Percentiles rank a stretch among this genome's conserved stretches.
Evolutionary conservation across 2,113 vertebrate species (phyloP).

Genomic region (Connochaetes taurinus): DNA sequence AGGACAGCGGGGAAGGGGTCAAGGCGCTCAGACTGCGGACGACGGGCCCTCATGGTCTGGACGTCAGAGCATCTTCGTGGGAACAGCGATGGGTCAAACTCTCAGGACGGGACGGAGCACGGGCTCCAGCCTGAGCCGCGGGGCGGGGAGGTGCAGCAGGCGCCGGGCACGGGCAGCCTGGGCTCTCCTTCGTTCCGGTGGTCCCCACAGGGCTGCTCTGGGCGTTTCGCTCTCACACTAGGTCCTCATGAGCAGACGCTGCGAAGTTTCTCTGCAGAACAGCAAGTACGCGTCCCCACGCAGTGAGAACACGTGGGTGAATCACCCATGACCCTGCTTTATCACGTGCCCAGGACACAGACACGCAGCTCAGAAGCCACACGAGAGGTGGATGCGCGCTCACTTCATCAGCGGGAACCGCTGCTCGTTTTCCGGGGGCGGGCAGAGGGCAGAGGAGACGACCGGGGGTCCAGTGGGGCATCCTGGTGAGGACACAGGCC

Average conservation of each 20-base stretch:
- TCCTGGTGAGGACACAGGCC: neutral
- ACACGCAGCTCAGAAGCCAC: neutral
- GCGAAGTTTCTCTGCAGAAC: neutral
- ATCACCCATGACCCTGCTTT: neutral
- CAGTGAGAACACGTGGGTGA: neutral
- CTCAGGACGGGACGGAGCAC: neutral
- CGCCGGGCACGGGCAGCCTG: neutral
- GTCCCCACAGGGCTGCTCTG: neutral
- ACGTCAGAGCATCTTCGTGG: rapidly evolving
- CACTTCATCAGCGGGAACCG: rapidly evolving
- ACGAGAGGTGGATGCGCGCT: rapidly evolving
- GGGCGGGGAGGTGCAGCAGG: rapidly evolving
- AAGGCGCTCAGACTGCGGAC: neutral
- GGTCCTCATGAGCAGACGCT: rapidly evolving
- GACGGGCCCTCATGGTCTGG: neutral
- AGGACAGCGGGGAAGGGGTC: neutral
- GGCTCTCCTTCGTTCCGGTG: rapidly evolving
- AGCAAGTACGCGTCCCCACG: neutral
- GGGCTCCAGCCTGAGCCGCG: rapidly evolving
- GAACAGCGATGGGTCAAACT: neutral
- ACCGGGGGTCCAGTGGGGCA: neutral
- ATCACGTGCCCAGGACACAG: neutral
- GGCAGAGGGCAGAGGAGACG: neutral
- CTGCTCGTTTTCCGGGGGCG: rapidly evolving
- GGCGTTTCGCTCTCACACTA: neutral